A percentile compares a stretch with the other conserved stretches of the same genome.
These are phyloP conservation scores for Dufourea novaeangliae DNA, from an alignment of 1,140 invertebrate species.

Conservation along the genomic window DNA sequence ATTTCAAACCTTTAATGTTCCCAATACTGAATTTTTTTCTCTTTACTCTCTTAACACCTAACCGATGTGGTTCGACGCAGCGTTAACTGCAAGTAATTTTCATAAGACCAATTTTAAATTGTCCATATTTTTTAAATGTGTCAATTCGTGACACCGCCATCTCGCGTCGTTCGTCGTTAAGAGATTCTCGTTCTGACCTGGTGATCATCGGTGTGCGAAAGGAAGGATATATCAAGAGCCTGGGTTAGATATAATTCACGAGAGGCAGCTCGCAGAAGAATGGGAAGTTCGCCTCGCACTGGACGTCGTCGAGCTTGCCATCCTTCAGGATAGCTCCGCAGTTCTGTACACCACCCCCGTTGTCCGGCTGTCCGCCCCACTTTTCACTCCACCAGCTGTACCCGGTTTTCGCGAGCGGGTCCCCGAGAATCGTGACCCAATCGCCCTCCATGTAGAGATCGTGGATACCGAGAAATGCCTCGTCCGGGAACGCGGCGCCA, in stretches of 20 bases:
- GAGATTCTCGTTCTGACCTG: not conserved
- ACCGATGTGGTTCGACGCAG: no score
- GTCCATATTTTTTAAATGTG: no score
- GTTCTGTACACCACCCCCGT: conserved; percentile 74
- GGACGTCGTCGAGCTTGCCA: conserved; percentile 76
- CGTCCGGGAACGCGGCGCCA: conserved; percentile 63
- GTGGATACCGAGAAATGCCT: conserved; percentile 77
- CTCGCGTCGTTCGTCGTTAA: conserved; percentile 15
- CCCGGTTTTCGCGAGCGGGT: conserved; percentile 76
- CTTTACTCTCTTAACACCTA: no score
- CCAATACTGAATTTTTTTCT: no score
- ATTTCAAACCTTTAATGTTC: no score
- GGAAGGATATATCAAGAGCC: not conserved
- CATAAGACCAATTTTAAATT: no score
- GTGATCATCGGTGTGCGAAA: no score
- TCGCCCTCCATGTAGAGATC: conserved; percentile 77
- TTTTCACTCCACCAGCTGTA: conserved; percentile 76
- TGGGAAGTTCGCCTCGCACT: conserved; percentile 71
- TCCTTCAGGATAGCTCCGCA: conserved; percentile 76
- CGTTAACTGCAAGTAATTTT: no score
- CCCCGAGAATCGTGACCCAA: conserved; percentile 76
- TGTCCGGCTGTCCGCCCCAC: conserved; percentile 78
- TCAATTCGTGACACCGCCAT: no score
- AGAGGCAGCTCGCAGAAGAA: conserved; percentile 73
- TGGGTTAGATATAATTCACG: not conserved